A percentile compares a stretch with the other conserved stretches of the same genome.
Evolutionary conservation across 2,113 vertebrate species (phyloP).

Genomic region (Glaucomys volans): DNA sequence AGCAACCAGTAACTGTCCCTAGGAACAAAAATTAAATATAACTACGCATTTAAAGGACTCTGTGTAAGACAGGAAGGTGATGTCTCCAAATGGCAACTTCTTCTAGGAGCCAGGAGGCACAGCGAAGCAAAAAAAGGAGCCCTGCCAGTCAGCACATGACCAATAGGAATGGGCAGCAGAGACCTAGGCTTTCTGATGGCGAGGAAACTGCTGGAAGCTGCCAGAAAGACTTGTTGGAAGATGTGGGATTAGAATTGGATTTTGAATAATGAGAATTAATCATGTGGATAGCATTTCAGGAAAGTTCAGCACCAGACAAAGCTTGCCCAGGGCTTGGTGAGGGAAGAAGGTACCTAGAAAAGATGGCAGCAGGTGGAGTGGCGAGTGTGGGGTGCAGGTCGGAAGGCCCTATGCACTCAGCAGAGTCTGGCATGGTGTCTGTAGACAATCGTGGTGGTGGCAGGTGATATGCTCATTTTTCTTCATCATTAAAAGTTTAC

Average conservation of each 20-base stretch:
- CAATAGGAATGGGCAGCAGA: fast-evolving
- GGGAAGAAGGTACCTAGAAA: background rate
- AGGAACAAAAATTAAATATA: background rate
- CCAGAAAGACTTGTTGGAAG: background rate
- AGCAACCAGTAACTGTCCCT: background rate
- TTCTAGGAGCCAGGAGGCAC: background rate
- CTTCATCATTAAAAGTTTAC: background rate
- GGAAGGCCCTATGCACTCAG: background rate
- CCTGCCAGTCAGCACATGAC: background rate
- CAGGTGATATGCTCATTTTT: background rate
- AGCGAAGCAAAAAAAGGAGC: background rate
- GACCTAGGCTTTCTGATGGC: background rate
- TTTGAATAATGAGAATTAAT: background rate
- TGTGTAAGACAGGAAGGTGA: background rate
- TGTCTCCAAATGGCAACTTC: background rate
- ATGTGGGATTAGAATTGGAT: background rate
- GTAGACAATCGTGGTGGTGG: too few relatives aligned
- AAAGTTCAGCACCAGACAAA: background rate
- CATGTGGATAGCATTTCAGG: background rate
- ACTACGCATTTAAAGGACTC: background rate
- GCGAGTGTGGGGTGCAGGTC: fast-evolving
- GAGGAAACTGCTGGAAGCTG: fast-evolving
- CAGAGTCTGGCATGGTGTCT: fast-evolving
- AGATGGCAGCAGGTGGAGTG: background rate
- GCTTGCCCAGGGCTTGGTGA: background rate